Evolutionary conservation across 2,888 invertebrate genomes (phyloP).

Genomic region (Phortica okadai): DNA sequence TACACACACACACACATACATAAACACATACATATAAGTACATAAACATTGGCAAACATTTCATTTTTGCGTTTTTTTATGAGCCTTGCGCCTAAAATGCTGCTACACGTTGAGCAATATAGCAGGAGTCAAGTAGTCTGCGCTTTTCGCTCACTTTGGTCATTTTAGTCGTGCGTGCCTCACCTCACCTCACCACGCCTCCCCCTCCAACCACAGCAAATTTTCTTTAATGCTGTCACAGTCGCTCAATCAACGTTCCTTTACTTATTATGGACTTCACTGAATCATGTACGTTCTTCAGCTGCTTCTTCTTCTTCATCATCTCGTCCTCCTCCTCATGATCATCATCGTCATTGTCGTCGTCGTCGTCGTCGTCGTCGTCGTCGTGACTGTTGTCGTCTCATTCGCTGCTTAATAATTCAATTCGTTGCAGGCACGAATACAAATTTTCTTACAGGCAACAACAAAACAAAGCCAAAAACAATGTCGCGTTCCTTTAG

Average conservation of each 20-base stretch:
- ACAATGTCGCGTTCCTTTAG: conserved; percentile 17
- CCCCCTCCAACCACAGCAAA: too few relatives aligned
- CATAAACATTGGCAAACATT: too few relatives aligned
- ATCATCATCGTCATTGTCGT: not conserved
- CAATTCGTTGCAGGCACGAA: conserved; percentile 63
- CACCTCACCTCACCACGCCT: too few relatives aligned
- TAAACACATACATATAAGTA: too few relatives aligned
- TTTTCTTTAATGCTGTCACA: too few relatives aligned
- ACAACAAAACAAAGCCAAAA: conserved; percentile 42
- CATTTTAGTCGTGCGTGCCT: too few relatives aligned
- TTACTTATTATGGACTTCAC: too few relatives aligned
- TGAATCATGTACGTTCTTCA: too few relatives aligned
- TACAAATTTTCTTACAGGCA: conserved; percentile 37
- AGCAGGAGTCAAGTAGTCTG: not conserved
- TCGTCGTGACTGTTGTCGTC: not conserved
- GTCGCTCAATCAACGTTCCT: too few relatives aligned
- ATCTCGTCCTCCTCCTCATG: not conserved
- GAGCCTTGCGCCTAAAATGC: conserved; percentile 34
- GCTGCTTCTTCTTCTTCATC: not conserved
- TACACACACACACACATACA: too few relatives aligned
- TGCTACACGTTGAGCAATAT: not conserved
- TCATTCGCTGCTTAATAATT: conserved; percentile 64
- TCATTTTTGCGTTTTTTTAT: conserved; percentile 26
- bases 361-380: conserved; percentile 29
- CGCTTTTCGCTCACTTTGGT: too few relatives aligned